A percentile compares a stretch with the other conserved stretches of the same genome.
These are phyloP conservation scores for Gnathonemus echidnorhynchus DNA, from an alignment of 2,113 vertebrate genomes.

Conservation along the genomic window DNA sequence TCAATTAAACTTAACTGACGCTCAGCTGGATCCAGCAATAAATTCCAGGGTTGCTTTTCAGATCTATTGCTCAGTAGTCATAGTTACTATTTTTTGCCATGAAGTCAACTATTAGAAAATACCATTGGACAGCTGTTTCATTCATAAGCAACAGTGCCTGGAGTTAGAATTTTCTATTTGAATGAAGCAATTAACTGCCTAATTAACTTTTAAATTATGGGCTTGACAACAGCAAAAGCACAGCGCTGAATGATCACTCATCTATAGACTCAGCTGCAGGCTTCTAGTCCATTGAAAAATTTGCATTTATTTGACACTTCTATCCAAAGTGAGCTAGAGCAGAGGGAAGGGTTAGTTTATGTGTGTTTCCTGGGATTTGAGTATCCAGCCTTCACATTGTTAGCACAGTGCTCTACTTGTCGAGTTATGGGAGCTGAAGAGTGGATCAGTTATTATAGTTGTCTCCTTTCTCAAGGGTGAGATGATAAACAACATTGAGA, in stretches of 20 bases:
- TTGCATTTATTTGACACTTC: neutral
- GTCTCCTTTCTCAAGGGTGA: conserved; percentile 68
- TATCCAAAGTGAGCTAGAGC: neutral
- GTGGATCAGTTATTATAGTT: neutral
- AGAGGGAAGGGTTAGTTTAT: neutral
- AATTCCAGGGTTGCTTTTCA: neutral
- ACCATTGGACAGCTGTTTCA: neutral
- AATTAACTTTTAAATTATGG: neutral
- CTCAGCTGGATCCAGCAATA: neutral
- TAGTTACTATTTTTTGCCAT: neutral
- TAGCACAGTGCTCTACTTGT: neutral
- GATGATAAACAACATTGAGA: conserved; percentile 93
- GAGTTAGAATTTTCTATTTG: neutral
- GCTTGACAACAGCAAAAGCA: neutral
- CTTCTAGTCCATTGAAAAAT: neutral
- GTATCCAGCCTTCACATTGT: neutral
- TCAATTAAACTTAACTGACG: neutral
- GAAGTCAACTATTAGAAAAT: neutral
- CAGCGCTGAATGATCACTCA: neutral
- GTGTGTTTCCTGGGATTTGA: neutral
- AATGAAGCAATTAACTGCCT: neutral
- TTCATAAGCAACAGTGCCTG: neutral
- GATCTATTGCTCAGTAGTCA: neutral
- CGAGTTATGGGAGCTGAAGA: neutral
- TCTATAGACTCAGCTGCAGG: neutral